Evolutionary conservation across 2,888 invertebrate species (phyloP).

Genomic region (Meteorus colon): DNA sequence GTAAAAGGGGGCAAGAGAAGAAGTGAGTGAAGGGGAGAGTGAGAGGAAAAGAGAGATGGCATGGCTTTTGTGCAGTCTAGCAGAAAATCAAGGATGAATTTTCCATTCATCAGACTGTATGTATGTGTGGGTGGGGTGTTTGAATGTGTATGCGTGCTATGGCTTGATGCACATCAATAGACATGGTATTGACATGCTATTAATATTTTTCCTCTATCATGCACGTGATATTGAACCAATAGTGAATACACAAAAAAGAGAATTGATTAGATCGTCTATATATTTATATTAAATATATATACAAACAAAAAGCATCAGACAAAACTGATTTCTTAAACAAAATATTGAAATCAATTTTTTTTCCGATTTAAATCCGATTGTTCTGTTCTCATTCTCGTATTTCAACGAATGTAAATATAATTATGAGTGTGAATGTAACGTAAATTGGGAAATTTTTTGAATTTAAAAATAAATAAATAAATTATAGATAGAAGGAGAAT

Average conservation of each 20-base stretch:
- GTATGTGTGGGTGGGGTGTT: not conserved
- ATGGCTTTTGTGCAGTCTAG: constrained; percentile 17
- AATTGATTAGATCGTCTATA: not conserved
- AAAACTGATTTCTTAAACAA: too few relatives aligned
- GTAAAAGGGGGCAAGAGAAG: constrained; percentile 17
- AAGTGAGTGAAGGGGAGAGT: not conserved
- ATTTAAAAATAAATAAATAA: too few relatives aligned
- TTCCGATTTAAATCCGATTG: too few relatives aligned
- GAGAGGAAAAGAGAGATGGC: not conserved
- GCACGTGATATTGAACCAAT: constrained; percentile 1
- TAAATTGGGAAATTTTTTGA: too few relatives aligned
- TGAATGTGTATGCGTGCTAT: not conserved
- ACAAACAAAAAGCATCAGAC: not conserved
- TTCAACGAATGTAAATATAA: too few relatives aligned
- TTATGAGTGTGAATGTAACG: too few relatives aligned
- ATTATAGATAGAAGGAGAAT: too few relatives aligned
- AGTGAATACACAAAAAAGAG: not conserved
- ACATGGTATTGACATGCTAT: constrained; percentile 28
- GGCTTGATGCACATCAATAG: constrained; percentile 26
- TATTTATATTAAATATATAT: not conserved
- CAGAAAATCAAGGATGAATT: constrained; percentile 31
- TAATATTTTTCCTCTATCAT: constrained; percentile 16
- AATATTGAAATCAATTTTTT: too few relatives aligned
- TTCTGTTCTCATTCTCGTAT: too few relatives aligned
- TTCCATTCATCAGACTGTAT: constrained; percentile 14